phyloP scores from a whole-genome alignment of 2,797 vertebrate species.

The Tokudaia tokunoshimensis region DNA sequence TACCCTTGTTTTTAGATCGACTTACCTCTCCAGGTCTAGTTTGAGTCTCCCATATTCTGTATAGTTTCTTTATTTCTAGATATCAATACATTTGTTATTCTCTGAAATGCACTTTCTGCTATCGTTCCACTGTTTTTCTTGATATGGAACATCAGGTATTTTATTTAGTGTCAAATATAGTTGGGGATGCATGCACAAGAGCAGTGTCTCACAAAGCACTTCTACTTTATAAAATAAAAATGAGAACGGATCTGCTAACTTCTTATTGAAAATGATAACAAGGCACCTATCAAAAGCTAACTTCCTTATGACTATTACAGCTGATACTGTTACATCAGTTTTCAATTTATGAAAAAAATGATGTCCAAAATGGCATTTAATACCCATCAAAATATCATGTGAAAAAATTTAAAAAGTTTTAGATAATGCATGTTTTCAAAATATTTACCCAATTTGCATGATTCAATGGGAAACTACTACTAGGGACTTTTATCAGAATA shows the following conservation, averaged over 20 bases:
- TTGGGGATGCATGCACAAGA: background rate
- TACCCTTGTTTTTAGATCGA: background rate
- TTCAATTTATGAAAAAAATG: background rate
- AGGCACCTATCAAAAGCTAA: background rate
- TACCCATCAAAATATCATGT: background rate
- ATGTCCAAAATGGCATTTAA: background rate
- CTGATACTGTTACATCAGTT: background rate
- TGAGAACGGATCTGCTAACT: background rate
- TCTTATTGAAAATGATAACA: background rate
- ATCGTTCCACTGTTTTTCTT: background rate
- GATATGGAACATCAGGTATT: background rate
- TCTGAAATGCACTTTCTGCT: background rate
- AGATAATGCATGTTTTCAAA: background rate
- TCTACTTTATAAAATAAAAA: background rate
- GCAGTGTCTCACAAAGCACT: background rate
- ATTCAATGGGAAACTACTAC: background rate
- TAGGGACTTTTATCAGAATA: background rate
- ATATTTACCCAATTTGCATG: background rate
- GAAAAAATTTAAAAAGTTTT: background rate
- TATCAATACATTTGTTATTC: background rate
- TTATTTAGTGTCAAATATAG: background rate
- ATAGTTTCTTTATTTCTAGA: background rate
- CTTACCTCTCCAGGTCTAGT: background rate
- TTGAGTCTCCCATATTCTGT: background rate
- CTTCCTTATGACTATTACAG: background rate